Percentiles rank a stretch among this genome's conserved stretches.
These are phyloP conservation scores for Hyles lineata DNA, from an alignment of 2,888 invertebrate genomes.

Conservation along the genomic window DNA sequence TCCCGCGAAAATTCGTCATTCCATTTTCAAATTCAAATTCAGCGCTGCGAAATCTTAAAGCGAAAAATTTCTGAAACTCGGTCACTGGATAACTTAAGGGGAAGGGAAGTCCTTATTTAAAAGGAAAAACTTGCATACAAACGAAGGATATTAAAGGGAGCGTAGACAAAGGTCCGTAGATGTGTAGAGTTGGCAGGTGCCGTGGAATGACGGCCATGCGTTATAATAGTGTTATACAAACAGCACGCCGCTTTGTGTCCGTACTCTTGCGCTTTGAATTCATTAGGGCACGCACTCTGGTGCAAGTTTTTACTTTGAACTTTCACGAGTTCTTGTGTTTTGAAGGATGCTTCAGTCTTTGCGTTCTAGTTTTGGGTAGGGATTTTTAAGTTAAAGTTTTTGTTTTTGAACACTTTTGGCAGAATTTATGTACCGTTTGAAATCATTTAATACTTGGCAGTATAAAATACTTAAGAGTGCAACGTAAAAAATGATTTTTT, in stretches of 20 bases:
- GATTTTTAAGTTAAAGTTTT: no score
- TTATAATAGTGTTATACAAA: conserved; percentile 35
- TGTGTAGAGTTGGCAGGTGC: conserved; percentile 20
- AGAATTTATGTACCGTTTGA: no score
- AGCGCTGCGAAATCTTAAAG: background rate
- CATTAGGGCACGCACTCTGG: conserved; percentile 20
- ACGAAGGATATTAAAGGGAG: conserved; percentile 22
- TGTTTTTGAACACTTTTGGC: no score
- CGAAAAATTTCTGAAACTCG: background rate
- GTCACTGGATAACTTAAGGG: background rate
- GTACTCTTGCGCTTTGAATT: conserved; percentile 39
- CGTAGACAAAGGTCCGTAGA: conserved; percentile 3
- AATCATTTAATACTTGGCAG: no score
- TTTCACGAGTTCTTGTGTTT: background rate
- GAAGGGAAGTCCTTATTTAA: background rate
- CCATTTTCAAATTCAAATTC: background rate
- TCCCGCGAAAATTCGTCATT: background rate
- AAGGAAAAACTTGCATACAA: conserved; percentile 6
- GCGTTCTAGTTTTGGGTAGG: no score
- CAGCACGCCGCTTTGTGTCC: conserved; percentile 35
- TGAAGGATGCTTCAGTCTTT: background rate
- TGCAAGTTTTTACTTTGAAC: conserved; percentile 1
- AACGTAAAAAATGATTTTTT: no score
- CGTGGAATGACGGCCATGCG: conserved; percentile 27
- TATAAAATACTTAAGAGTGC: no score